These are phyloP conservation scores for Nesometra sesokonis DNA, from an alignment of 35 echinoderm and acorn worm species.

Conservation along the genomic window DNA sequence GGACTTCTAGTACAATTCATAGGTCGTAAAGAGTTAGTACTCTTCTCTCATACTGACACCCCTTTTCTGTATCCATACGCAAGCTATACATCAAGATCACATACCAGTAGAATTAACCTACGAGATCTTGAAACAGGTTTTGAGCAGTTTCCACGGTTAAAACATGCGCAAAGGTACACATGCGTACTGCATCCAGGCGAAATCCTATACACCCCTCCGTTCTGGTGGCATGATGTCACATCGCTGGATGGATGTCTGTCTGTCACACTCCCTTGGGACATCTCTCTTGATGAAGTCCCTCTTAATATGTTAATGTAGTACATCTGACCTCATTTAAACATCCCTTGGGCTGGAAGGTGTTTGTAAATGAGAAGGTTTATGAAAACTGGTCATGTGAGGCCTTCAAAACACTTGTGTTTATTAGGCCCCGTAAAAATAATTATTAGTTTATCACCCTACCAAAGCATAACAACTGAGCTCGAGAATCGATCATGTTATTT, in stretches of 20 bases:
- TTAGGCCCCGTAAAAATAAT: too few species aligned
- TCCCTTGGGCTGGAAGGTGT: too few species aligned
- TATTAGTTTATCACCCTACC: too few species aligned
- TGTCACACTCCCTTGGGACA: conserved; percentile 35
- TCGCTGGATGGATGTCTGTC: conserved; percentile 37
- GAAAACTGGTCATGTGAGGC: too few species aligned
- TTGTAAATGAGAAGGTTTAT: too few species aligned
- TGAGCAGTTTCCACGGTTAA: neutral
- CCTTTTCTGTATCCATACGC: conserved; percentile 22
- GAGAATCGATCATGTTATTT: too few species aligned
- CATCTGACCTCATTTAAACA: too few species aligned
- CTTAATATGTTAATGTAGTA: conserved; percentile 9
- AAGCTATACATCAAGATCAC: conserved; percentile 14
- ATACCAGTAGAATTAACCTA: conserved; percentile 25
- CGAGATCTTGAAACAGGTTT: neutral
- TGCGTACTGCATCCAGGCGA: conserved; percentile 35
- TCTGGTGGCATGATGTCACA: conserved; percentile 52
- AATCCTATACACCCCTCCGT: conserved; percentile 28
- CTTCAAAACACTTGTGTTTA: too few species aligned
- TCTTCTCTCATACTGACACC: conserved; percentile 36
- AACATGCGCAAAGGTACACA: conserved; percentile 10
- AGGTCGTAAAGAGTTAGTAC: conserved; percentile 31
- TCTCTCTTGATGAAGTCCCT: conserved; percentile 8
- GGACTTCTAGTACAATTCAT: conserved; percentile 22
- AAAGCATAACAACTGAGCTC: too few species aligned